Base-by-base conservation (phyloP, 1,140 invertebrate genomes). In the Theocolax elegans region DNA sequence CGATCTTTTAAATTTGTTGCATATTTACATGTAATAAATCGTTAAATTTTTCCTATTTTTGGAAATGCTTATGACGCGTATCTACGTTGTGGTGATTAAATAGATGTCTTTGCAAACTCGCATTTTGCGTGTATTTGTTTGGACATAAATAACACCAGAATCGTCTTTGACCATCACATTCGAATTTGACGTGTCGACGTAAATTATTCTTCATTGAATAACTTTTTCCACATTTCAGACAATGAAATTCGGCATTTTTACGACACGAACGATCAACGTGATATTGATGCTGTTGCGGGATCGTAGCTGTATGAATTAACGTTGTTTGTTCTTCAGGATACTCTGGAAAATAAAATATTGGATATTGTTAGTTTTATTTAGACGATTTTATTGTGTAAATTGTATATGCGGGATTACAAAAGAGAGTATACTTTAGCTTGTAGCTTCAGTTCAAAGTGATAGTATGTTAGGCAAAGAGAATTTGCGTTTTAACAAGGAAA, bases 161-260 rank as follows among this genome's bases (percentile, higher is more conserved):
- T 76, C 83, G 79, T 21, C 86, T 77, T 42, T 82, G 79, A 29
- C 80, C 85, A 46, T 83, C 86, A 72, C 88, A 89, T 67, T 89
- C 87, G 67, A 85, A 89, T 13, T 83, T 83, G 25, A 84, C 79
- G 72, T 89, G 88, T 42, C 85, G 81, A 12, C 77, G 75, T 7
- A 88, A 72, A 54, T 81, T 86, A 73, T 79, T 77, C 69, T 81
- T 84, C n/a, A 86, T 77, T 21, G 86, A 86, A 74, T 89, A 89
- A 2, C 72, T 79, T 68, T 83, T 81, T 9, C 80, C 82, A 71
- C 87, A 89, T 54, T 79, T 79, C 3, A 76, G 73, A 71, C 87
- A 88, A 1, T 72, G 78, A 1, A 68, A 62, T 3, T 46, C 25
- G 15, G n/a, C 2, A 23, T 23, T 25, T 12, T 1, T 0, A 23